Evolutionary conservation across 2,797 vertebrate species (phyloP), one percentile per base, ranked within the genome.

Genomic region (Malurus leucopterus): DNA sequence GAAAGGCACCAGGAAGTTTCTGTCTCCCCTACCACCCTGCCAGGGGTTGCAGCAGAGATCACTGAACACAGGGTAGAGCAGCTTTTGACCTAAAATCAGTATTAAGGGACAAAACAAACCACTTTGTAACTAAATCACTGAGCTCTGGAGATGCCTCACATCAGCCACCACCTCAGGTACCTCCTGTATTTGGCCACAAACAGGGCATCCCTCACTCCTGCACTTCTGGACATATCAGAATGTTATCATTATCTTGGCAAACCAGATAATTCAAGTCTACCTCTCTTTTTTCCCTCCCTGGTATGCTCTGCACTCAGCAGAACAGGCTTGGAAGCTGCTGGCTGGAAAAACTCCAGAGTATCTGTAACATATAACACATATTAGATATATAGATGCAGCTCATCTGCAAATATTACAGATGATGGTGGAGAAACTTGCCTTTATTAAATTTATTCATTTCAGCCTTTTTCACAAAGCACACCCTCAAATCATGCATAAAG

Each of bases 41-140:
- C 27, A 20, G 7, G 7, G 5, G 29, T 46, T 57, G 63, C 55
- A 34, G 58, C 27, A 63, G 62, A 67, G 54, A 29, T 12, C 50
- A 41, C 15, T 9, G 19, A 59, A 30, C 12, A 12, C 0, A 3
- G 36, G 18, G 1, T 1, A 44, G 55, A 50, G 57, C 38, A 55
- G 46, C 13, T 61, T 78, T 27, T 61, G 29, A 46, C 15, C 15
- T 51, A 38, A 57, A 80, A 61, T 32, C 12, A 55, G 2, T 6
- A 12, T 2, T 29, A 53, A n/a, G 2, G 16, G 50, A 49, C 21
- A 57, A 53, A 84, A 57, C 3, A n/a, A 54, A 70, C 12, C 12
- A 30, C 30, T 44, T 30, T 21, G 34, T 13, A 40, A 20, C n/a
- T 10, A 4, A 10, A 43, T 13, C 18, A 41, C 18, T 0, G 9